Evolutionary conservation across 2,888 invertebrate genomes (phyloP).

Genomic region (Conomelus anceps): DNA sequence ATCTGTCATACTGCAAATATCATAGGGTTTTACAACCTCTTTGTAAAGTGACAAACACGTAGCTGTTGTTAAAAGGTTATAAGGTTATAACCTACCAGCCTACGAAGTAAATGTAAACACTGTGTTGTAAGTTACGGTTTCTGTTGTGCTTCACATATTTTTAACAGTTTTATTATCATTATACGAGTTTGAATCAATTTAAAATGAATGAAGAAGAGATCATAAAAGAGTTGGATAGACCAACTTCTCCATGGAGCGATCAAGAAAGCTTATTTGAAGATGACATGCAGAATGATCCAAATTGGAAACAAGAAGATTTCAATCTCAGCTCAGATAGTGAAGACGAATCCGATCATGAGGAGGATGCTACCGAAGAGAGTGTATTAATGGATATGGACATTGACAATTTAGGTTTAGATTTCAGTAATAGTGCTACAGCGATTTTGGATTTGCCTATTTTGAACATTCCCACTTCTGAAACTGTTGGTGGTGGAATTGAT

Average conservation of each 20-base stretch:
- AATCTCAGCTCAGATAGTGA: not conserved
- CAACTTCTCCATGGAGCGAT: not conserved
- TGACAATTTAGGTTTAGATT: too few relatives aligned
- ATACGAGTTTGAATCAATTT: not conserved
- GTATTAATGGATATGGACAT: too few relatives aligned
- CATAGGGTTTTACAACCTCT: too few relatives aligned
- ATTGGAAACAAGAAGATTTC: not conserved
- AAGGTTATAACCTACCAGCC: too few relatives aligned
- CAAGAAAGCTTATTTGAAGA: not conserved
- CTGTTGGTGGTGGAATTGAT: not conserved
- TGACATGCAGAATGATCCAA: not conserved
- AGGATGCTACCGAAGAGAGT: not conserved
- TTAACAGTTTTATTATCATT: not conserved
- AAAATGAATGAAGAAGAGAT: not conserved
- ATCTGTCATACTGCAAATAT: too few relatives aligned
- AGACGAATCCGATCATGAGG: not conserved
- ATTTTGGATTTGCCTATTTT: too few relatives aligned
- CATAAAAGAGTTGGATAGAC: not conserved
- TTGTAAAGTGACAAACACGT: too few relatives aligned
- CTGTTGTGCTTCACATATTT: too few relatives aligned
- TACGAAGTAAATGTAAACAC: not conserved
- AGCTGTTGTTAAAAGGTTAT: too few relatives aligned
- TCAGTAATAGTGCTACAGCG: too few relatives aligned
- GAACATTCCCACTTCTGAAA: too few relatives aligned
- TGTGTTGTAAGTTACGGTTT: not conserved